Evolutionary conservation across 2,888 invertebrate genomes (phyloP).

Genomic region (Polyommatus icarus): DNA sequence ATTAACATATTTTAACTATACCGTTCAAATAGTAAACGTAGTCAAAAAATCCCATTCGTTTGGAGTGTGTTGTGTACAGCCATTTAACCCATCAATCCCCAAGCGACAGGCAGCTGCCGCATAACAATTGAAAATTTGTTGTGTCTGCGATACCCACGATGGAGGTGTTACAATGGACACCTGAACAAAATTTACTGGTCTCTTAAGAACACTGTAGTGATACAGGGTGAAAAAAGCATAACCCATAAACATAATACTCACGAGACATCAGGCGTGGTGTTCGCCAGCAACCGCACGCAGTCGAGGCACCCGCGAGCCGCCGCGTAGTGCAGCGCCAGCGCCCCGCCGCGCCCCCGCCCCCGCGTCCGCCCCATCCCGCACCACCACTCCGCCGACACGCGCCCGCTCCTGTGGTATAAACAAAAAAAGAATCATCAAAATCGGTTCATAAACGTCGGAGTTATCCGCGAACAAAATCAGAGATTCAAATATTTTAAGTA

Average conservation of each 20-base stretch:
- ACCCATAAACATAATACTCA: conserved; percentile 56
- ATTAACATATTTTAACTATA: too few species aligned
- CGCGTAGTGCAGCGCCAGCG: conserved; percentile 91
- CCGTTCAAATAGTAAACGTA: too few species aligned
- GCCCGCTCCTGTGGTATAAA: conserved; percentile 63
- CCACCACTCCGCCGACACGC: conserved; percentile 76
- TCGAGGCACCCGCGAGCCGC: conserved; percentile 92
- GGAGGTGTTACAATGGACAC: too few species aligned
- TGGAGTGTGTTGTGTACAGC: too few species aligned
- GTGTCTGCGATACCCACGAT: too few species aligned
- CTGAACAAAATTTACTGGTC: too few species aligned
- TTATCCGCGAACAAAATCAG: neutral
- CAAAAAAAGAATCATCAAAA: neutral
- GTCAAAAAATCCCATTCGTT: too few species aligned
- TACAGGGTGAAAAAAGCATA: too few species aligned
- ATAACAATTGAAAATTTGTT: too few species aligned
- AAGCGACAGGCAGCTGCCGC: too few species aligned
- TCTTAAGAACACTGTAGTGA: too few species aligned
- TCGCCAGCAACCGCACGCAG: conserved; percentile 89
- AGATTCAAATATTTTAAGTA: neutral
- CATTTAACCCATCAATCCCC: too few species aligned
- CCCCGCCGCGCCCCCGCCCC: conserved; percentile 80
- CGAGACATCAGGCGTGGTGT: conserved; percentile 89
- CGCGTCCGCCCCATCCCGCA: conserved; percentile 71
- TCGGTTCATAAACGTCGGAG: neutral